These are phyloP conservation scores for Anthrax anthrax DNA, from an alignment of 2,888 invertebrate genomes.

Conservation along the genomic window DNA sequence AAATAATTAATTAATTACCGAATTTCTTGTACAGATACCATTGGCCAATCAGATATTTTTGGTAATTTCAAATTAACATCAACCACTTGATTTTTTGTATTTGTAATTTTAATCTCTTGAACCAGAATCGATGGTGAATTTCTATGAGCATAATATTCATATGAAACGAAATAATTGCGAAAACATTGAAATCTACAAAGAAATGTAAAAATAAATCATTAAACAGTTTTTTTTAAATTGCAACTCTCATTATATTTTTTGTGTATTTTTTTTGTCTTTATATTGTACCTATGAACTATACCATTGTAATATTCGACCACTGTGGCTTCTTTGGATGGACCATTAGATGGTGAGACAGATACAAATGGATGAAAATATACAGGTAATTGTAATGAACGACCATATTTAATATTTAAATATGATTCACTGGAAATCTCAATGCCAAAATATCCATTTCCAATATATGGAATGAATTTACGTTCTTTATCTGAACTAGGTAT, in stretches of 20 bases:
- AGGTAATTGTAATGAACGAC: conserved; percentile 49
- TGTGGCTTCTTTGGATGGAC: conserved; percentile 47
- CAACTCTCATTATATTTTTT: too few species aligned
- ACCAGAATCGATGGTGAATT: conserved; percentile 63
- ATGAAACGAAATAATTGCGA: conserved; percentile 44
- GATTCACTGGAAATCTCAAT: conserved; percentile 47
- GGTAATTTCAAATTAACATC: conserved; percentile 46
- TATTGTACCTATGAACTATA: conserved; percentile 37
- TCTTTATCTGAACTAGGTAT: conserved; percentile 39
- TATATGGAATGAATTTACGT: conserved; percentile 52
- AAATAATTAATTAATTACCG: conserved; percentile 23
- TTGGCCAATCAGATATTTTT: conserved; percentile 44
- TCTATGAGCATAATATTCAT: conserved; percentile 66
- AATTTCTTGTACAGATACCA: conserved; percentile 40
- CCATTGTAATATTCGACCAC: conserved; percentile 55
- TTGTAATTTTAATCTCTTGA: conserved; percentile 64
- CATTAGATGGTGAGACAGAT: conserved; percentile 38
- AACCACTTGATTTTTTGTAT: conserved; percentile 48
- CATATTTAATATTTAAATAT: conserved; percentile 50
- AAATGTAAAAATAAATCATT: conserved; percentile 13
- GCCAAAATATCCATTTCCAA: conserved; percentile 62
- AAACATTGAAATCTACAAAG: conserved; percentile 48
- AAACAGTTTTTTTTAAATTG: too few species aligned
- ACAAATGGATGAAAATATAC: conserved; percentile 54
- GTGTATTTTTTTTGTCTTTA: too few species aligned